Evolutionary conservation across 2,888 invertebrate species (phyloP).

Genomic region (Phortica okadai): DNA sequence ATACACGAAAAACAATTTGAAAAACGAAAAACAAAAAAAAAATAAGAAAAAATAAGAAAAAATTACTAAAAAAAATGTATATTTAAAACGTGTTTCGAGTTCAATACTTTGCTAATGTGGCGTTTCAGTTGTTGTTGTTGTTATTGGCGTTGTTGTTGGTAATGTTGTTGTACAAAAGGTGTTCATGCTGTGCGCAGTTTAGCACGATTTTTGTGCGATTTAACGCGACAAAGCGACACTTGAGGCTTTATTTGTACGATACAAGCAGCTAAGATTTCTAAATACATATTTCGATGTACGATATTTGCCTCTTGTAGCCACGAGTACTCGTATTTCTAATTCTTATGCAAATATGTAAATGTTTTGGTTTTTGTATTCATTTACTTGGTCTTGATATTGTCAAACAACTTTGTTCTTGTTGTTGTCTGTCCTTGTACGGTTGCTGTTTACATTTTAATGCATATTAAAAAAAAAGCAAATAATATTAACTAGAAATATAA

Average conservation of each 20-base stretch:
- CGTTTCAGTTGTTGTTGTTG: constrained; percentile 43
- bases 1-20: neutral
- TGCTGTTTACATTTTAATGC: constrained; percentile 56
- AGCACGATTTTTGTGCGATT: constrained; percentile 43
- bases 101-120: constrained; percentile 45
- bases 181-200: constrained; percentile 56
- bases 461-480: neutral
- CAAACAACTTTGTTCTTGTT: neutral
- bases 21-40: constrained; percentile 1
- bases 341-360: constrained; percentile 67
- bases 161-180: constrained; percentile 51
- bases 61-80: constrained; percentile 1
- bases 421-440: constrained; percentile 37
- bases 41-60: neutral
- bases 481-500: neutral
- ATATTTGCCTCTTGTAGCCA: neutral
- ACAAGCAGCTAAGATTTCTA: constrained; percentile 48
- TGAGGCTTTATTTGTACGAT: constrained; percentile 16
- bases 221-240: constrained; percentile 20
- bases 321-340: constrained; percentile 61
- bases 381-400: constrained; percentile 1
- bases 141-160: constrained; percentile 40
- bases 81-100: constrained; percentile 29
- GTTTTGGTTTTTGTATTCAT: constrained; percentile 13
- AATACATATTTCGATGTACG: neutral